Base-by-base conservation (phyloP, 2,888 invertebrate genomes). In the Chorisops tibialis region DNA sequence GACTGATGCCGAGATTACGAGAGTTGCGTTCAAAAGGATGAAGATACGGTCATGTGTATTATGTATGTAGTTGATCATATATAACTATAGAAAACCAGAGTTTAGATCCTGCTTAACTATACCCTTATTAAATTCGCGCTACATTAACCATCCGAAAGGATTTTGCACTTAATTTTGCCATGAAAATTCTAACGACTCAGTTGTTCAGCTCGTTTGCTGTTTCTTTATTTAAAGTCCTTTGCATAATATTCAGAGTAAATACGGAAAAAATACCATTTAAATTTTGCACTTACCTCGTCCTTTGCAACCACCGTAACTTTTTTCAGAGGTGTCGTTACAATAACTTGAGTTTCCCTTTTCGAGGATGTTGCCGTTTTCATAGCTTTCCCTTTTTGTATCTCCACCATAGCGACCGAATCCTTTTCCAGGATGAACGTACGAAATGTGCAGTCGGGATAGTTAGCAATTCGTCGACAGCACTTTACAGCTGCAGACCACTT, bases 301-400 rank as follows among this genome's bases (percentile, higher is more conserved):
- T 76, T 77, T 62, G 76, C 74, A 68, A 78, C 73, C 56, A 78
- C 69, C 43, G 78, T 78, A 47, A 78, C 77, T 70, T 78, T 78
- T 67, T 78, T 78, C 66, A 76, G 72, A 69, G 78, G 75, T 47
- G 78, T 76, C 69, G 73, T 75, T 66, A 75, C 74, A 66, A 78
- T 77, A 62, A 77, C 75, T n/a, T 43, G 18, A 49, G 78, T 78
- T 71, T 78, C 76, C 61, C 76, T 73, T 64, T 78, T 78, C 50
- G 75, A 65, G 65, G 76, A 74, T 63, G 75, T 72, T 61, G 74
- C 68, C 67, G 75, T 76, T 18, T 76, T 69, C 19, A 74, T 74
- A 65, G 75, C 72, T 66, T 75, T 75, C 19, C 75, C 76, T 68
- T 77, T 77, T 68, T 75, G 78, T 70, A 77, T 73, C 69, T 75